Conservation (phyloP, 2,797 vertebrate genomes). For the Petrocephalus schoutedeni region DNA sequence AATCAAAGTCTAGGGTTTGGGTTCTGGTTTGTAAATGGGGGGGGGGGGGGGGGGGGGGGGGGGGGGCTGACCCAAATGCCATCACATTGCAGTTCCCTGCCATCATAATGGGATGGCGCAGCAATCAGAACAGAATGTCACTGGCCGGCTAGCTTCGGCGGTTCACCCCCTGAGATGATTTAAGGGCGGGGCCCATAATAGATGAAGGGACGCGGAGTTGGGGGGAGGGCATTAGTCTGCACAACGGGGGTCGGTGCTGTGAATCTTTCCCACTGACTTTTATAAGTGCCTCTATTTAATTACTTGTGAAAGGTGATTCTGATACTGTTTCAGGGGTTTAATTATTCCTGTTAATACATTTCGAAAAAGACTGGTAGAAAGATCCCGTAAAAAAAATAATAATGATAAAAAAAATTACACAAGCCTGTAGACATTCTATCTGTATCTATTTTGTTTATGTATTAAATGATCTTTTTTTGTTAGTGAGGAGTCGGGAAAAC, state of each 20-base stretch:
- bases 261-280: conserved; percentile 28
- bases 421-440: neutral
- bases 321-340: conserved; percentile 27
- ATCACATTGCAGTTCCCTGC: neutral
- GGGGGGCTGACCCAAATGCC: neutral
- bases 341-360: conserved; percentile 28
- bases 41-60: no score
- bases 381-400: neutral
- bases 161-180: neutral
- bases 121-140: neutral
- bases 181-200: neutral
- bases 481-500: no score
- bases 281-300: conserved; percentile 32
- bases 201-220: conserved; percentile 1
- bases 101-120: neutral
- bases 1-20: neutral
- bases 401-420: no score
- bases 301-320: conserved; percentile 26
- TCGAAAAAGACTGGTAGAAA: conserved; percentile 25
- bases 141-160: neutral
- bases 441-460: neutral
- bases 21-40: neutral
- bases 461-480: neutral
- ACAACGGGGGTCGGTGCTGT: conserved; percentile 5
- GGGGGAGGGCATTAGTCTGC: conserved; percentile 19